A percentile compares a stretch with the other conserved stretches of the same genome.
These are phyloP conservation scores for Rhagoletis pomonella DNA, from an alignment of 1,140 invertebrate species.

Conservation along the genomic window DNA sequence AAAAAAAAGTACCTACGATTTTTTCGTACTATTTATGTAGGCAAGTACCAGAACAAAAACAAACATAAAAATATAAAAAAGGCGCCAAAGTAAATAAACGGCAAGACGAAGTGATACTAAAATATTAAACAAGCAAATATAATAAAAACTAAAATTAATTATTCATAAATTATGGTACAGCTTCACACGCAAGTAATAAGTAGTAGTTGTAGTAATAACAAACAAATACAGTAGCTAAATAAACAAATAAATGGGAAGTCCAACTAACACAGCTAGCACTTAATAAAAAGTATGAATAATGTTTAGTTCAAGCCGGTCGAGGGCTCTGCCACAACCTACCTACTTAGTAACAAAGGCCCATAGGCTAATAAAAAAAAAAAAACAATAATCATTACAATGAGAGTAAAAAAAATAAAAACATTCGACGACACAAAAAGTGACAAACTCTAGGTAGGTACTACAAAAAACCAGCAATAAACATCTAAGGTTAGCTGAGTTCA, in stretches of 20 bases:
- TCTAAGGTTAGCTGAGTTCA: not conserved
- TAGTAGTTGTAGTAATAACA: not conserved
- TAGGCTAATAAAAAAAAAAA: not conserved
- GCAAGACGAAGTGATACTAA: too few relatives aligned
- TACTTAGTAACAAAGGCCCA: not conserved
- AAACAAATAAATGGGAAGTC: not conserved
- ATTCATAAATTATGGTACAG: not conserved
- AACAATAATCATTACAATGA: not conserved
- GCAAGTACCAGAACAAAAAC: not conserved
- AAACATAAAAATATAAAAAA: not conserved
- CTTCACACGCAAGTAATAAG: not conserved
- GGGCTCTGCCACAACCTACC: not conserved
- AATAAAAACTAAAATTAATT: slow-evolving; percentile 6
- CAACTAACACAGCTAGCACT: too few relatives aligned
- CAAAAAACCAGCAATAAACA: not conserved
- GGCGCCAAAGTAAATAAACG: too few relatives aligned
- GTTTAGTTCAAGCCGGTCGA: not conserved
- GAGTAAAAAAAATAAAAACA: not conserved
- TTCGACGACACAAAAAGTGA: not conserved
- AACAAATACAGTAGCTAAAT: not conserved
- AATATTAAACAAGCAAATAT: not conserved
- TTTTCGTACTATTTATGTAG: too few relatives aligned
- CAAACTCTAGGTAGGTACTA: not conserved
- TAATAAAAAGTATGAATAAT: not conserved
- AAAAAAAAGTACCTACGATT: not conserved